phyloP scores from a whole-genome alignment of 2,113 vertebrate species.

The Colaptes auratus region DNA sequence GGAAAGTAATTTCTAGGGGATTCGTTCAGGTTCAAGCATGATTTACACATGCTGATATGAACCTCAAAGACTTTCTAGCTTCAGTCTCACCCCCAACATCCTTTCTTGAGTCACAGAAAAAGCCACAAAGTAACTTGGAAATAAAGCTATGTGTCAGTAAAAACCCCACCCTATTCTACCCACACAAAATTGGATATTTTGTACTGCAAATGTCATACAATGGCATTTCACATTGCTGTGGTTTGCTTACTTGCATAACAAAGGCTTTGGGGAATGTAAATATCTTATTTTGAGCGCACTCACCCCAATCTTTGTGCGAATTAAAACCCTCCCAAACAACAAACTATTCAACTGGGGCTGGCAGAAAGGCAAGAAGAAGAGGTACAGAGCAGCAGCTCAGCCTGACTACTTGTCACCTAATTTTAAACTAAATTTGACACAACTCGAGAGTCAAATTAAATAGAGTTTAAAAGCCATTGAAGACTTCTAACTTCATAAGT shows the following conservation, averaged over 20 bases:
- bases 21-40: not conserved
- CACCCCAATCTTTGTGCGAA: not conserved
- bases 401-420: not conserved
- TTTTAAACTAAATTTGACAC: slow-evolving; percentile 7
- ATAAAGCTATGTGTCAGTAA: not conserved
- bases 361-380: not conserved
- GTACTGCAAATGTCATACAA: not conserved
- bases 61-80: not conserved
- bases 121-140: not conserved
- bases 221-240: not conserved
- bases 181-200: not conserved
- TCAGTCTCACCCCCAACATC: not conserved
- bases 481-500: not conserved
- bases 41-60: not conserved
- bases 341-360: not conserved
- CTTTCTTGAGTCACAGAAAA: not conserved
- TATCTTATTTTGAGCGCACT: not conserved
- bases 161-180: not conserved
- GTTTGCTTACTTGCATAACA: not conserved
- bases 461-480: slow-evolving; percentile 4
- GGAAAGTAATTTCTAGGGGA: not conserved
- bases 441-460: slow-evolving; percentile 39
- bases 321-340: not conserved
- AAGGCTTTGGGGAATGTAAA: not conserved
- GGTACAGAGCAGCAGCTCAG: not conserved